These are phyloP conservation scores for Deladenus siricidicola DNA, from an alignment of 2,888 invertebrate genomes.

Conservation along the genomic window DNA sequence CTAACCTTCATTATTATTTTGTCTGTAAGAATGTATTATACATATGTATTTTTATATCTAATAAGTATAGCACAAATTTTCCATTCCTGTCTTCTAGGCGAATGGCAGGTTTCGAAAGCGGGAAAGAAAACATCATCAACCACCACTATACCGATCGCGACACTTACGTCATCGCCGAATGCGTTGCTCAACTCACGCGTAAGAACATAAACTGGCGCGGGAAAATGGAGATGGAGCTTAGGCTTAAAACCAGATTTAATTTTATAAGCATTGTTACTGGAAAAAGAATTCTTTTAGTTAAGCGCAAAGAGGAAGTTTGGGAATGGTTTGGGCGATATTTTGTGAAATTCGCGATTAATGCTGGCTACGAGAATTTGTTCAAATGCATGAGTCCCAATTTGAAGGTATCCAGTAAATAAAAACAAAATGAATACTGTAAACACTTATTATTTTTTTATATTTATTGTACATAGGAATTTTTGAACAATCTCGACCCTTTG, in stretches of 20 bases:
- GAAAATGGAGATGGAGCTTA: no score
- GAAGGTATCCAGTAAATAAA: constrained; percentile 26
- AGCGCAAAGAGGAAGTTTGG: constrained; percentile 50
- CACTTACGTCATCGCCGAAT: constrained; percentile 46
- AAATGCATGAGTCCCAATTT: constrained; percentile 47
- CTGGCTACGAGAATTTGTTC: constrained; percentile 51
- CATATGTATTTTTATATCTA: no score
- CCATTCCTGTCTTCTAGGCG: no score
- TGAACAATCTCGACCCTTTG: constrained; percentile 75
- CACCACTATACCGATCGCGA: constrained; percentile 51
- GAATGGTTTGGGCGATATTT: constrained; percentile 50
- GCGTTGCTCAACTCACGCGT: constrained; percentile 44
- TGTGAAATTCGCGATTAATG: constrained; percentile 51
- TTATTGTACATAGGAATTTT: constrained; percentile 22
- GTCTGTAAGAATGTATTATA: no score
- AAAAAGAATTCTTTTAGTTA: no score
- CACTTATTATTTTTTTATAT: no score
- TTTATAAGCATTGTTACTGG: no score
- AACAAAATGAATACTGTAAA: neutral
- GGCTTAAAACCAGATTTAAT: no score
- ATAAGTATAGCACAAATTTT: no score
- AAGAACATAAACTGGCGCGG: constrained; percentile 2
- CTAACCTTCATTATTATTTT: no score
- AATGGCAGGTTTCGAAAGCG: constrained; percentile 44
- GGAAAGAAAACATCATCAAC: constrained; percentile 52